Evolutionary conservation across 2,888 invertebrate genomes (phyloP), one percentile per base, ranked within the genome.

Genomic region (Lasioglossum pauxillum): DNA sequence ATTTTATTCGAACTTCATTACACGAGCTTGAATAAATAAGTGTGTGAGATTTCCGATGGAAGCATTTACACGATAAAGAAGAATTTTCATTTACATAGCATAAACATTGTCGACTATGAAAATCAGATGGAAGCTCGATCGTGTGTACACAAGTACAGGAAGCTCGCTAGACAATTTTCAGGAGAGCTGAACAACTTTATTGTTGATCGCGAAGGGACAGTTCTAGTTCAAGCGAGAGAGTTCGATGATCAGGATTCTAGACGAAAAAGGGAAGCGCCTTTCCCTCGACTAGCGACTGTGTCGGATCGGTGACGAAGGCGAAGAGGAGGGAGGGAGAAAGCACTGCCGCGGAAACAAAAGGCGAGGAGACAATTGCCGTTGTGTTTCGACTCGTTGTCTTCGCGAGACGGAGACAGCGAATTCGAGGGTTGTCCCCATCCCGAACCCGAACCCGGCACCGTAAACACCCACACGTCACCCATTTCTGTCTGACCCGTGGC

Each of bases 381-480:
- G 49, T 5, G 12, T 38, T 41, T n/a, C 23, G 67, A 46, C 8
- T 57, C 53, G 27, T 23, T 27, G 53, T 19, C 19, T 44, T 8
- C 10, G 16, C 49, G 12, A 38, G 75, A 60, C 31, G 69, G 27
- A 35, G 38, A 79, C 72, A 44, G 80, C 87, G 64, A 82, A 87
- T 82, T 82, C 79, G 86, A 82, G 86, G 86, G 85, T 81, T 74
- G 88, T 77, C 57, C 77, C 71, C 88, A 76, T 16, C 46, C 46
- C 46, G 46, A 46, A 80, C 81, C 85, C 72, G 46, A 46, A 80
- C 81, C 85, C 72, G 86, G 77, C 81, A 69, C 74, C 84, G 73
- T 67, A 73, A 74, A 75, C 86, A 85, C 88, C 88, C 85, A 87
- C 87, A 80, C 81, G 10, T n/a, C 86, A 78, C 53, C 82, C 77